Evolutionary conservation across 2,888 invertebrate species (phyloP).

Genomic region (Chrysolina haemoptera): DNA sequence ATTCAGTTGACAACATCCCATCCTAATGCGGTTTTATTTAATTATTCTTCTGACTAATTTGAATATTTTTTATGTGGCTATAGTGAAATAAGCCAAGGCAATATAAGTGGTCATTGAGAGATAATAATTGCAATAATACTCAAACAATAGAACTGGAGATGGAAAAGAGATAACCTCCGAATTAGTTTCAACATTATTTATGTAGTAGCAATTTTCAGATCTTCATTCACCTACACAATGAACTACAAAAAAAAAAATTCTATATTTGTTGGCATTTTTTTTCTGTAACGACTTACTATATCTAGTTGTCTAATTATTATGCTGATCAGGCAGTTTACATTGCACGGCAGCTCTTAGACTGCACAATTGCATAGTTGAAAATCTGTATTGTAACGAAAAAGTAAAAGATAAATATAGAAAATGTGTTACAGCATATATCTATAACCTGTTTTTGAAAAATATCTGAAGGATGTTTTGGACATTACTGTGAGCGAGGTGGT

Average conservation of each 20-base stretch:
- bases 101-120: not conserved
- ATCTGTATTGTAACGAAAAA: not conserved
- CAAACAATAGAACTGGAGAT: too few species aligned
- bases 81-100: not conserved
- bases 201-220: too few species aligned
- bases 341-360: not conserved
- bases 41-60: not conserved
- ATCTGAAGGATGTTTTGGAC: constrained; percentile 10
- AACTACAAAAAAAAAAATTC: too few species aligned
- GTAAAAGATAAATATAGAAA: not conserved
- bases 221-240: too few species aligned
- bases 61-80: not conserved
- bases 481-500: not conserved
- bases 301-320: too few species aligned
- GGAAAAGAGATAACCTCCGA: too few species aligned
- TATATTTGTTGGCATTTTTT: too few species aligned
- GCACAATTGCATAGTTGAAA: not conserved
- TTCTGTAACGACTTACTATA: too few species aligned
- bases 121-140: too few species aligned
- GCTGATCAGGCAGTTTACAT: not conserved
- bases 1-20: not conserved
- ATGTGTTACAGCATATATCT: not conserved
- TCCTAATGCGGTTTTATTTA: not conserved
- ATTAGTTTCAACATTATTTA: too few species aligned
- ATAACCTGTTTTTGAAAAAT: not conserved